Conservation (phyloP, 92 coral and sea anemone species). For the Galaxea fascicularis region DNA sequence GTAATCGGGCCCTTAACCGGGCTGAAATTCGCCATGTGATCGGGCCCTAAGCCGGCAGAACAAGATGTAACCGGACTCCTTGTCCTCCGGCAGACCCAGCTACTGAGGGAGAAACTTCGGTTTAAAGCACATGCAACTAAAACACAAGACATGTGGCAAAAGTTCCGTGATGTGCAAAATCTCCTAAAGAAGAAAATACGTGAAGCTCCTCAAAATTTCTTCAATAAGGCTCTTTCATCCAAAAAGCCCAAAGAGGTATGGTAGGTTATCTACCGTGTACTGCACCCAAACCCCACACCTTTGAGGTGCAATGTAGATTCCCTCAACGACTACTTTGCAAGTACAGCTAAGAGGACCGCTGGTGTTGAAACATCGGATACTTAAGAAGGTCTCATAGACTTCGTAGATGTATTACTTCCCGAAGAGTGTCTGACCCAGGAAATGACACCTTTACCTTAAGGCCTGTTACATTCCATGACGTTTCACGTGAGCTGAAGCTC, state of each 20-base stretch:
- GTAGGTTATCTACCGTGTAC: slow-evolving; percentile 57
- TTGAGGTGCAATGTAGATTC: slow-evolving; percentile 38
- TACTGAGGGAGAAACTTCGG: slow-evolving; percentile 30
- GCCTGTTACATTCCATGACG: neutral
- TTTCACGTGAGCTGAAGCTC: neutral
- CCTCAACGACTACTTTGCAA: slow-evolving; percentile 28
- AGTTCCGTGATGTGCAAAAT: slow-evolving; percentile 3
- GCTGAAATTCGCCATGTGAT: too few relatives aligned
- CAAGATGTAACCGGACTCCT: too few relatives aligned
- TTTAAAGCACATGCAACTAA: slow-evolving; percentile 5
- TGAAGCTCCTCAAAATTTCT: neutral
- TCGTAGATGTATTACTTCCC: too few relatives aligned
- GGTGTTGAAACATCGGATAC: slow-evolving; percentile 23
- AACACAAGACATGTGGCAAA: neutral
- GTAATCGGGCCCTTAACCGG: too few relatives aligned
- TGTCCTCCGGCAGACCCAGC: slow-evolving; percentile 42
- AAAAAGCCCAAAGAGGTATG: slow-evolving; percentile 38
- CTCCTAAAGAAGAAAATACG: slow-evolving; percentile 13
- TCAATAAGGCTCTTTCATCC: slow-evolving; percentile 41
- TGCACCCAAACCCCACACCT: slow-evolving; percentile 28
- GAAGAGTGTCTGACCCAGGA: neutral
- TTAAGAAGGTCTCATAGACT: too few relatives aligned
- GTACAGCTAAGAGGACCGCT: slow-evolving; percentile 2
- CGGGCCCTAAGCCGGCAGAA: too few relatives aligned
- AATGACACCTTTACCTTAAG: neutral